phyloP scores from a whole-genome alignment of 2,797 vertebrate species.

The Gastrophryne carolinensis region DNA sequence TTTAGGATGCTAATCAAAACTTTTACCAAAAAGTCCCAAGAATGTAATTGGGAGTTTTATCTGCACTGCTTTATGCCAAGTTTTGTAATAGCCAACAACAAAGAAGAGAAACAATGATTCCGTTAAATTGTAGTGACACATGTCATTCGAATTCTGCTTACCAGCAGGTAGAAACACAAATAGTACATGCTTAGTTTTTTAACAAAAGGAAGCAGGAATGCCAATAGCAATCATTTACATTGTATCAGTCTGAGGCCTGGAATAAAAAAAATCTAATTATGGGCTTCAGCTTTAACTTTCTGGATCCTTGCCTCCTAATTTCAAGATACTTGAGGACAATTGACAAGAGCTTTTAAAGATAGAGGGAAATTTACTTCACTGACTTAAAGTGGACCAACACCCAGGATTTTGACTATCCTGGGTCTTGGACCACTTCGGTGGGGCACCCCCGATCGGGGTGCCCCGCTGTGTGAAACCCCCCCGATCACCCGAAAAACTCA shows the following conservation, averaged over 20 bases:
- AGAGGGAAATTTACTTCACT: not conserved
- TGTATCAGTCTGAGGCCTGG: not conserved
- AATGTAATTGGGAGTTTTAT: too few species aligned
- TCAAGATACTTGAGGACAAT: not conserved
- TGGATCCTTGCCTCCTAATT: not conserved
- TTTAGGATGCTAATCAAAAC: too few species aligned
- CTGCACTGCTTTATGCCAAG: too few species aligned
- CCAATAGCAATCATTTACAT: not conserved
- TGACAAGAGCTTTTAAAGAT: not conserved
- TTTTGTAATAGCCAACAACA: too few species aligned
- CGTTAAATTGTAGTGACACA: not conserved
- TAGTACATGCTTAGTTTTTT: not conserved
- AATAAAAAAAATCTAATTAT: not conserved
- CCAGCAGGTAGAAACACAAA: not conserved
- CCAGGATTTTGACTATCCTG: too few species aligned
- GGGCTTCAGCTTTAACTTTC: not conserved
- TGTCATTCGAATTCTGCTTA: not conserved
- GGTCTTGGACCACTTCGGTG: too few species aligned
- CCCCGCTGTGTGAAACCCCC: too few species aligned
- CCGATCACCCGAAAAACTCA: too few species aligned
- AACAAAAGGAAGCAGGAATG: not conserved
- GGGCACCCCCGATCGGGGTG: too few species aligned
- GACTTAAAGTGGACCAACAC: not conserved
- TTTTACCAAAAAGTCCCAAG: too few species aligned
- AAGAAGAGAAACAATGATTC: too few species aligned